phyloP scores from a whole-genome alignment of 2,113 vertebrate genomes.

The Gasterosteus aculeatus region DNA sequence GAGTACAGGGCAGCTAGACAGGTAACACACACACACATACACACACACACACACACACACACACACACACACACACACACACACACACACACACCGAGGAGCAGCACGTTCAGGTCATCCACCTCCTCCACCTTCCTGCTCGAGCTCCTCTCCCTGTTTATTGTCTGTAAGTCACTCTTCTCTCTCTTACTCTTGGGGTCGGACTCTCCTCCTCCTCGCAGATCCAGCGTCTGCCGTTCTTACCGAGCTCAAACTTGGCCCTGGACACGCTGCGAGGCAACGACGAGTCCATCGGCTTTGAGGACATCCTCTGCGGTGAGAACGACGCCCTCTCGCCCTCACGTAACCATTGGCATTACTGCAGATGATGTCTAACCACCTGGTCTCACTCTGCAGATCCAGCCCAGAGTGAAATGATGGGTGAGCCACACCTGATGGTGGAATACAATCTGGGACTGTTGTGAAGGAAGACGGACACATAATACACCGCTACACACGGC shows the following conservation, averaged over 20 bases:
- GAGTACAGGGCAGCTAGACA: slow-evolving; percentile 92
- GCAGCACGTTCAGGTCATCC: background rate
- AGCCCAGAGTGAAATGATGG: slow-evolving; percentile 90
- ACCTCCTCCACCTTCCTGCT: background rate
- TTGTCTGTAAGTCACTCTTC: background rate
- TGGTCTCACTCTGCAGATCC: slow-evolving; percentile 84
- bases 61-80: no score
- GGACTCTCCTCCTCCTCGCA: slow-evolving; percentile 50
- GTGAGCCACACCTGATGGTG: slow-evolving; percentile 94
- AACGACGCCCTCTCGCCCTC: no score
- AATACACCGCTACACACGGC: background rate
- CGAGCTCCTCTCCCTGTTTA: accelerated
- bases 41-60: no score
- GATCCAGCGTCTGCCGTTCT: slow-evolving; percentile 94
- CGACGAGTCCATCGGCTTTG: slow-evolving; percentile 90
- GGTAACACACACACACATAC: slow-evolving; percentile 72
- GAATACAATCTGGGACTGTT: slow-evolving; percentile 91
- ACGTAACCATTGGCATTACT: no score
- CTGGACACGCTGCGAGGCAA: slow-evolving; percentile 91
- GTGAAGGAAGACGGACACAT: slow-evolving; percentile 67
- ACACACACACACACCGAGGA: background rate
- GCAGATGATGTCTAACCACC: slow-evolving; percentile 8
- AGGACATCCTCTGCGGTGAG: slow-evolving; percentile 95
- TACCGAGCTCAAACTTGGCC: slow-evolving; percentile 91
- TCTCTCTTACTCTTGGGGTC: background rate